Percentiles rank a stretch among this genome's conserved stretches.
Evolutionary conservation across 2,113 vertebrate genomes (phyloP).

Genomic region (Sclerurus mexicanus): DNA sequence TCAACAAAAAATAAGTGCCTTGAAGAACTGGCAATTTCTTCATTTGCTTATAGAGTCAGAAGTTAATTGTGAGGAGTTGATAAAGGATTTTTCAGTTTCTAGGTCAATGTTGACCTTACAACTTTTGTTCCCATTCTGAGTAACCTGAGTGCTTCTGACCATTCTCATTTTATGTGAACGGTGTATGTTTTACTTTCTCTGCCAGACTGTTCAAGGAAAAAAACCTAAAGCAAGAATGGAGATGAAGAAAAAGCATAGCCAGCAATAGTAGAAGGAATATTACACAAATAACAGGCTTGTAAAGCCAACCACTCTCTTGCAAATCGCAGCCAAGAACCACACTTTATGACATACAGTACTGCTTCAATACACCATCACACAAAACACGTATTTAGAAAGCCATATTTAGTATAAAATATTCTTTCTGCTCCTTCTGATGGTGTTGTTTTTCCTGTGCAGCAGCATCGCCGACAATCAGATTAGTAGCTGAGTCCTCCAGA

Average conservation of each 20-base stretch:
- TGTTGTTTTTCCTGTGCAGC: background rate
- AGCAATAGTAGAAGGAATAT: background rate
- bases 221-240: background rate
- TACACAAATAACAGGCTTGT: slow-evolving; percentile 37
- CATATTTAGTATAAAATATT: background rate
- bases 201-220: background rate
- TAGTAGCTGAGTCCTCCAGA: background rate
- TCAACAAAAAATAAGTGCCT: background rate
- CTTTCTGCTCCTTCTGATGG: background rate
- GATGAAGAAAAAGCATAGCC: background rate
- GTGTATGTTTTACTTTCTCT: background rate
- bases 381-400: background rate
- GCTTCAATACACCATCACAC: background rate
- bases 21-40: background rate
- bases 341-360: background rate
- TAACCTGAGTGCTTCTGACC: background rate
- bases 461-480: background rate
- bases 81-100: background rate
- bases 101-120: background rate
- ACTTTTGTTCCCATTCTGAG: background rate
- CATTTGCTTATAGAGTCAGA: background rate
- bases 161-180: background rate
- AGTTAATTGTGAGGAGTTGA: background rate
- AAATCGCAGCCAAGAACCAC: background rate
- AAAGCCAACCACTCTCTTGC: background rate